A percentile compares a stretch with the other conserved stretches of the same genome.
Conservation (phyloP, 1,140 invertebrate genomes). For the Matsumurasca onukii region DNA sequence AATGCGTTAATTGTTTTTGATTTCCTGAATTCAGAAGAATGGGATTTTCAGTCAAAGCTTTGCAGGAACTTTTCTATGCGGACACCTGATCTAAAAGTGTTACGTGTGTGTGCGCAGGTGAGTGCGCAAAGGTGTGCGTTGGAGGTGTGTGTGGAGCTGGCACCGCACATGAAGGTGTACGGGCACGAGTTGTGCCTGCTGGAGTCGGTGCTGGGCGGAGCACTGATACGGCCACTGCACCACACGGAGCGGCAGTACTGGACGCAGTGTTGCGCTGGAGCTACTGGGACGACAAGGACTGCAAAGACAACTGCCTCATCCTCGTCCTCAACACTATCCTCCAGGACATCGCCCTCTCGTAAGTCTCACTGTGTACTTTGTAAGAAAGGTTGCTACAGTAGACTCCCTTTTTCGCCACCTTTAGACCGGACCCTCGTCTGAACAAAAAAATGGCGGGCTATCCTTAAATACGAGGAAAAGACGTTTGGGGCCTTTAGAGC, state of each 20-base stretch:
- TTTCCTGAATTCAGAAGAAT: too few relatives aligned
- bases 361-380: too few relatives aligned
- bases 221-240: slow-evolving; percentile 73
- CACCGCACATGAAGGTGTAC: slow-evolving; percentile 59
- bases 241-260: slow-evolving; percentile 73
- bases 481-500: too few relatives aligned
- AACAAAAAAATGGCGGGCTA: too few relatives aligned
- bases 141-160: slow-evolving; percentile 68
- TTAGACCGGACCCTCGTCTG: too few relatives aligned
- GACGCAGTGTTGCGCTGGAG: slow-evolving; percentile 72
- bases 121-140: slow-evolving; percentile 73
- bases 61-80: neutral
- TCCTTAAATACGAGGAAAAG: too few relatives aligned
- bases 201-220: slow-evolving; percentile 72
- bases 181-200: slow-evolving; percentile 68
- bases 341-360: slow-evolving; percentile 55
- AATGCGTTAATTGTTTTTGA: too few relatives aligned
- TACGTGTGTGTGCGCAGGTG: slow-evolving; percentile 54
- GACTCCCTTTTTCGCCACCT: too few relatives aligned
- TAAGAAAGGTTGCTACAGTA: too few relatives aligned
- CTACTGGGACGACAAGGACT: slow-evolving; percentile 78
- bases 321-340: slow-evolving; percentile 58
- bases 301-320: slow-evolving; percentile 78
- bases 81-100: neutral
- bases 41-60: too few relatives aligned